Evolutionary conservation across 2,888 invertebrate species (phyloP).

Genomic region (Abrostola triplasia): DNA sequence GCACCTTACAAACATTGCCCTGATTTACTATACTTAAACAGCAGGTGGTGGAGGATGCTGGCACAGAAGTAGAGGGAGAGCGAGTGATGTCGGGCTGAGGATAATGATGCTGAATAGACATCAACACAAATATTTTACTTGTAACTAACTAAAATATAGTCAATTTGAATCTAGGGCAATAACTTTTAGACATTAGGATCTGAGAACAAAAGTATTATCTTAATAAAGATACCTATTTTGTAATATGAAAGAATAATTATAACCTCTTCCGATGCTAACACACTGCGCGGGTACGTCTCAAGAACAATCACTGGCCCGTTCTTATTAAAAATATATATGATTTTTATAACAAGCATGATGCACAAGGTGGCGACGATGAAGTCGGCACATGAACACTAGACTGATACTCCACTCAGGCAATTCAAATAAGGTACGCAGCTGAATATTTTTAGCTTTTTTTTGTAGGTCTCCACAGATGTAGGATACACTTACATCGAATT

Average conservation of each 20-base stretch:
- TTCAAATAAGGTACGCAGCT: slow-evolving; percentile 26
- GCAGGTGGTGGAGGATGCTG: not conserved
- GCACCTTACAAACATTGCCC: slow-evolving; percentile 62
- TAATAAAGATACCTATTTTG: not conserved
- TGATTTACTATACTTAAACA: not conserved
- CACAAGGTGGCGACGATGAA: not conserved
- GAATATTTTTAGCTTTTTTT: slow-evolving; percentile 27
- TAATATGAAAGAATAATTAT: not conserved
- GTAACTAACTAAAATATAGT: too few species aligned
- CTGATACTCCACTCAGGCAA: slow-evolving; percentile 11
- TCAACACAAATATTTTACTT: too few species aligned
- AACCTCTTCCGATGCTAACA: not conserved
- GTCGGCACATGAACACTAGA: slow-evolving; percentile 12
- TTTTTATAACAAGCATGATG: slow-evolving; percentile 21
- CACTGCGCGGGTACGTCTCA: slow-evolving; percentile 5
- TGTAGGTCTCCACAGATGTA: not conserved
- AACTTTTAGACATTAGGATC: too few species aligned
- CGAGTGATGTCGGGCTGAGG: too few species aligned
- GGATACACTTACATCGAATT: not conserved
- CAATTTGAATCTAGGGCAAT: too few species aligned
- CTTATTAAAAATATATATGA: slow-evolving; percentile 15
- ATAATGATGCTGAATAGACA: too few species aligned
- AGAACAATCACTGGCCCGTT: slow-evolving; percentile 12
- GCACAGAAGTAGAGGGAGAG: too few species aligned
- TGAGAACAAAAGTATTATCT: too few species aligned